Percentiles rank a stretch among this genome's conserved stretches.
Evolutionary conservation across 2,113 vertebrate species (phyloP).

Genomic region (Dissostichus mawsoni): DNA sequence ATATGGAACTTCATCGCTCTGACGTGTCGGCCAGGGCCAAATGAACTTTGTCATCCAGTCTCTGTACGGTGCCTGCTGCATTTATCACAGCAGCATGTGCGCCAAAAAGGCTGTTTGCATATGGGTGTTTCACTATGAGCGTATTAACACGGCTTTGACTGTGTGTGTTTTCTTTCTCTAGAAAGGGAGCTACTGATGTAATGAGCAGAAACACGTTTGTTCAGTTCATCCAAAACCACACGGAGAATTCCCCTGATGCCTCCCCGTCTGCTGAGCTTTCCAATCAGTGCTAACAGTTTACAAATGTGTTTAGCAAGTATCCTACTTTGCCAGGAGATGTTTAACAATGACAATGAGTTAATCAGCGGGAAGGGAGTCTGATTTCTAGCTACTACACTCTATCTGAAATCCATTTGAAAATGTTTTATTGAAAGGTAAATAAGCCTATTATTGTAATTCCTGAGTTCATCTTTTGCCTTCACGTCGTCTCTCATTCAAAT

Average conservation of each 20-base stretch:
- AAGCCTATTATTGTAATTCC: background rate
- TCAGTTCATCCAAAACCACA: slow-evolving; percentile 42
- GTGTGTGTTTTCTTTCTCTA: slow-evolving; percentile 7
- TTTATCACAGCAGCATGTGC: slow-evolving; percentile 62
- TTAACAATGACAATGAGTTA: slow-evolving; percentile 24
- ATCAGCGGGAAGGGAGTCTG: slow-evolving; percentile 20
- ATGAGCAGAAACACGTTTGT: slow-evolving; percentile 37
- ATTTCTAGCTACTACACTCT: background rate
- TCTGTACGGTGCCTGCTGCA: slow-evolving; percentile 56
- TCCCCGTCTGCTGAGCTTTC: slow-evolving; percentile 22
- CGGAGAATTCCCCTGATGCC: slow-evolving; percentile 5
- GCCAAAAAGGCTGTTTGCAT: slow-evolving; percentile 27
- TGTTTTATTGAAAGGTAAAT: slow-evolving; percentile 26
- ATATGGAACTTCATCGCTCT: slow-evolving; percentile 53
- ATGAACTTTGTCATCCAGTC: slow-evolving; percentile 74
- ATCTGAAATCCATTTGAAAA: slow-evolving; percentile 6
- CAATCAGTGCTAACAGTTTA: slow-evolving; percentile 38
- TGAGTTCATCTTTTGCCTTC: background rate
- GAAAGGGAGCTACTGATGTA: slow-evolving; percentile 18
- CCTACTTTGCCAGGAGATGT: slow-evolving; percentile 37
- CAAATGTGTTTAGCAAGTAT: slow-evolving; percentile 17
- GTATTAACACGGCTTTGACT: slow-evolving; percentile 33
- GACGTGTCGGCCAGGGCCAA: slow-evolving; percentile 53
- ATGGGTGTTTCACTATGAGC: slow-evolving; percentile 8
- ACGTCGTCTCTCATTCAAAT: slow-evolving; percentile 27